Conservation (phyloP, 2,797 vertebrate genomes). For the Bufotes viridis region DNA sequence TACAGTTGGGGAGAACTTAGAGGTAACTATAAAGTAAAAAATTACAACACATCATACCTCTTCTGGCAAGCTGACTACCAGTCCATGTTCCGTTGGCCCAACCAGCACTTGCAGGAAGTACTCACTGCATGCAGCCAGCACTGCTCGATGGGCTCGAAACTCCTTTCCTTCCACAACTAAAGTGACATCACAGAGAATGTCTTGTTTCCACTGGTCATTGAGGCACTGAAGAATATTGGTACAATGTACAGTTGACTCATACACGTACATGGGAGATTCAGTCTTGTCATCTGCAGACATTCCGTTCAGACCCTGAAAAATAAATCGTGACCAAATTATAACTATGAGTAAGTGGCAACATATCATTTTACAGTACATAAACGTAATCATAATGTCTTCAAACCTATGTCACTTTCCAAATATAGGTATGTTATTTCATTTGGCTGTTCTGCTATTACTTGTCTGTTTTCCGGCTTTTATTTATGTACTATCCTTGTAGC, state of each 20-base stretch:
- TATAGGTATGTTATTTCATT: neutral
- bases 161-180: constrained; percentile 96
- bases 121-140: constrained; percentile 97
- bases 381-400: neutral
- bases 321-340: constrained; percentile 36
- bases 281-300: constrained; percentile 99
- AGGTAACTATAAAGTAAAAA: neutral
- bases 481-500: neutral
- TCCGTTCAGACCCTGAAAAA: constrained; percentile 95
- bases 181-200: constrained; percentile 99
- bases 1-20: too few relatives aligned
- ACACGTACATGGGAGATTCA: constrained; percentile 99
- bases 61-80: constrained; percentile 94
- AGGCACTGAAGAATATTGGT: constrained; percentile 99
- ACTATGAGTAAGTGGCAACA: neutral
- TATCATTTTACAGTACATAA: too few relatives aligned
- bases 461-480: neutral
- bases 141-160: constrained; percentile 96
- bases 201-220: constrained; percentile 98
- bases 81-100: constrained; percentile 91
- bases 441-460: neutral
- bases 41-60: constrained; percentile 80
- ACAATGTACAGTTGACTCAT: constrained; percentile 99
- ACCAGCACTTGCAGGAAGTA: constrained; percentile 96
- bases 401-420: neutral